Base-by-base conservation (phyloP, 1,140 invertebrate species). In the Lithobius niger region DNA sequence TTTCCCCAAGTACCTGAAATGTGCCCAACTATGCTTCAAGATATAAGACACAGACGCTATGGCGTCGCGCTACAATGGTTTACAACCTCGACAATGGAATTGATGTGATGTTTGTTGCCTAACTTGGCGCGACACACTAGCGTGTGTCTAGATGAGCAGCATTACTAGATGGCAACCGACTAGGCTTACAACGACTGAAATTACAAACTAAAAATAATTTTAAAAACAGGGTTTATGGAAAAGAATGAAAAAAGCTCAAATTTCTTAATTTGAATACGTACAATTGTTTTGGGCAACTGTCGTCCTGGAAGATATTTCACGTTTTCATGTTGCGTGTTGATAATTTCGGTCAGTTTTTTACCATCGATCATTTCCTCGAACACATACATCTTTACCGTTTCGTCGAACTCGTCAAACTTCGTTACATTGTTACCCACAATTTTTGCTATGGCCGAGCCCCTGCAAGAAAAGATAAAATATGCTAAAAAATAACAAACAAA, bases 271-370 rank as follows among this genome's bases (percentile, higher is more conserved):
- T 10, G 6, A 36, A 36, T 10, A 36, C n/a, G 31, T 36, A 10
- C n/a, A 36, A 6, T 10, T 36, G 31, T 36, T 36, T 36, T 36
- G n/a, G 31, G 31, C 31, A 10, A 36, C 31, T 36, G 71, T 52
- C 71, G 69, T 2, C 76, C 78, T 21, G 76, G 76, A 10, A 80
- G 63, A 62, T 80, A 80, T 59, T 81, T 80, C 2, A 79, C 67
- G 66, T 80, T 80, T 60, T 79, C 77, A 64, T 81, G 78, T 24
- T 76, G 59, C 4, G 65, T 72, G 65, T 80, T 80, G 58, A 80
- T 81, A 26, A 80, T 77, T 57, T 80, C 78, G 51, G 76, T 77
- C 28, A 81, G 62, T 57, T 80, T 81, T 54, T 66, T 59, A 3
- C 76, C 78, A 64, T 78, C 67, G 1, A 81, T 63, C 31, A 70